phyloP scores from a whole-genome alignment of 1,140 invertebrate genomes.

The Wasmannia auropunctata region DNA sequence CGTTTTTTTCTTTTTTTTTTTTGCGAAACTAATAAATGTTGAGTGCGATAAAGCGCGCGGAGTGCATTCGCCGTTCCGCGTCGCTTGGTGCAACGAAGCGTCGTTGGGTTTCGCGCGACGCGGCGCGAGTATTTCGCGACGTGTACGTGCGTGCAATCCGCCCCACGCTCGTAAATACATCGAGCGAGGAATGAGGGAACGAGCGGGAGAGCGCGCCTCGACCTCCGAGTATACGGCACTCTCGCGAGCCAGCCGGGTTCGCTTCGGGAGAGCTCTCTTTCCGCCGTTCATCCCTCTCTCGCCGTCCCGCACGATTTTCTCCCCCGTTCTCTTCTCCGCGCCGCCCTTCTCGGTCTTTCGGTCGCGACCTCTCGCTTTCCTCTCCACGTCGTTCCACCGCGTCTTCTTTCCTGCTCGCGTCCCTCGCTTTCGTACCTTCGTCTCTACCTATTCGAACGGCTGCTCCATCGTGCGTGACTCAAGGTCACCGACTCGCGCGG shows the following conservation, averaged over 20 bases:
- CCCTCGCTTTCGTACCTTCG: constrained; percentile 39
- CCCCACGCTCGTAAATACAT: not conserved
- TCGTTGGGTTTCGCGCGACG: constrained; percentile 55
- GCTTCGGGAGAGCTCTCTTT: not conserved
- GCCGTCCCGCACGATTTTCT: constrained; percentile 38
- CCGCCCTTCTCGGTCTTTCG: constrained; percentile 23
- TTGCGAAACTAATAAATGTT: constrained; percentile 52
- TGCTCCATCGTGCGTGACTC: constrained; percentile 79
- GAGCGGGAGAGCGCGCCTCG: not conserved
- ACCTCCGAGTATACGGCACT: not conserved
- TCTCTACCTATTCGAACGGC: constrained; percentile 60
- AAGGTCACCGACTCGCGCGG: constrained; percentile 79
- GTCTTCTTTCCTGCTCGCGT: constrained; percentile 15
- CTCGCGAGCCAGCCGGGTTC: constrained; percentile 43
- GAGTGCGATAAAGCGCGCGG: constrained; percentile 59
- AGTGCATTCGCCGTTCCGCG: constrained; percentile 45
- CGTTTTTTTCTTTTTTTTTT: no score
- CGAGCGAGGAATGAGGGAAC: not conserved
- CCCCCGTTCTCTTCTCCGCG: not conserved
- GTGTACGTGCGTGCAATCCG: constrained; percentile 32
- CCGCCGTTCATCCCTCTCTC: constrained; percentile 49
- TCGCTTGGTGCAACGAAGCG: constrained; percentile 55
- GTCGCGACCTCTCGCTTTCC: constrained; percentile 17
- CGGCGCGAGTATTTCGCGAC: constrained; percentile 41
- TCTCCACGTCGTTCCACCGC: constrained; percentile 41